Evolutionary conservation across 2,888 invertebrate species (phyloP), one percentile per base, ranked within the genome.

Genomic region (Dascillus cervinus): DNA sequence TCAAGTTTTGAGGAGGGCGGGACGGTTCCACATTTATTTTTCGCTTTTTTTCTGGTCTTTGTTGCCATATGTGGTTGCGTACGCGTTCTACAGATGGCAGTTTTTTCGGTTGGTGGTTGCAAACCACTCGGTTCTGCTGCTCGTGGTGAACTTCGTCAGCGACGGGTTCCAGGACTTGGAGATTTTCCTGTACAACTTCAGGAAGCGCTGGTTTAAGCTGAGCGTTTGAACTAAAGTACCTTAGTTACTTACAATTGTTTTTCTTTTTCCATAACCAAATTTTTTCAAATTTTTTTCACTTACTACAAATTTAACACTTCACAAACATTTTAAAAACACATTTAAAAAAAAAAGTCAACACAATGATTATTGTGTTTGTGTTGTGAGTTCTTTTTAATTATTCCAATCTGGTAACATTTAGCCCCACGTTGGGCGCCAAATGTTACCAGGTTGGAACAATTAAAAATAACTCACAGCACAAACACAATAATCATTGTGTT

Each of bases 21-120:
- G 56, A 29, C 47, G 48, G 11, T 55, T 63, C 39, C 65, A 71
- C 13, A 53, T 75, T 12, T 64, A 66, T 39, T 53, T 69, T 23
- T 78, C 77, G 2, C 69, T 82, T 22, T 45, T 73, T 11, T 79
- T 81, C 53, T 84, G 83, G 84, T 75, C 76, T 6, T 12, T 69
- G 3, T 55, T 81, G 36, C 72, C 75, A 32, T 44, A 67, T 13
- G 32, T 71, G 12, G 68, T 72, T 31, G 47, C 66, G 1, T 71
- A 70, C 31, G 58, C 62, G 8, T 50, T 68, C 2, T 58, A 58
- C 6, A 68, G 62, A 36, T 47, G 58, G n/a, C 22, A 35, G 11
- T 27, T 67, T 13, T 73, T 75, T 41, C 69, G 70, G 43, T 69
- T 67, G 47, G 70, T 76, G 66, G 71, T 76, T 12, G 39, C 73